These are phyloP conservation scores for Forbesichthys papilliferus DNA, from an alignment of 2,113 vertebrate genomes.

Conservation along the genomic window DNA sequence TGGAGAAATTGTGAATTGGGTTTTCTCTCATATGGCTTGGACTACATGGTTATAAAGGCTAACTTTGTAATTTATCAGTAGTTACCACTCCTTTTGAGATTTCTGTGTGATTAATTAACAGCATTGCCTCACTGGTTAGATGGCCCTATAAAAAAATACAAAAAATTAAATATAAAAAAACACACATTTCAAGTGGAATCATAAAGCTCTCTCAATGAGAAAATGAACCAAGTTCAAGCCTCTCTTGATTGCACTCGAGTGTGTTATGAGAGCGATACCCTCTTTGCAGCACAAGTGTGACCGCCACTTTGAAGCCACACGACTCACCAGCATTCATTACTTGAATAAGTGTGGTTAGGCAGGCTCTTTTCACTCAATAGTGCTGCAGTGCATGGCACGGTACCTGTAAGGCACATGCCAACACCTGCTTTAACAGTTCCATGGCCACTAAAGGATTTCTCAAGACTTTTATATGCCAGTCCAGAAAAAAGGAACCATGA, in stretches of 20 bases:
- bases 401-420: conserved; percentile 1
- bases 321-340: conserved; percentile 40
- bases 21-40: too few relatives aligned
- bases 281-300: conserved; percentile 44
- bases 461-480: too few relatives aligned
- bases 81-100: conserved; percentile 69
- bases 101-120: conserved; percentile 53
- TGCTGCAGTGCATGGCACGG: conserved; percentile 13
- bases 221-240: conserved; percentile 70
- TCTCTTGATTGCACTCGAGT: conserved; percentile 67
- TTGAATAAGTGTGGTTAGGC: conserved; percentile 43
- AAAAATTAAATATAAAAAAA: not conserved
- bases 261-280: conserved; percentile 47
- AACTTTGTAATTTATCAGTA: conserved; percentile 17
- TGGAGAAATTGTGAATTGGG: not conserved
- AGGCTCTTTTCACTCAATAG: conserved; percentile 15
- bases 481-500: too few relatives aligned
- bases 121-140: conserved; percentile 62
- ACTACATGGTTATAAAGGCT: not conserved
- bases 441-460: not conserved
- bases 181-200: conserved; percentile 61
- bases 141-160: conserved; percentile 21
- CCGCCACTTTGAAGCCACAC: conserved; percentile 46
- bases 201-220: conserved; percentile 68
- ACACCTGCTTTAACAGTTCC: not conserved